phyloP scores from a whole-genome alignment of 2,888 invertebrate genomes.

The Exephanes ischioxanthus region DNA sequence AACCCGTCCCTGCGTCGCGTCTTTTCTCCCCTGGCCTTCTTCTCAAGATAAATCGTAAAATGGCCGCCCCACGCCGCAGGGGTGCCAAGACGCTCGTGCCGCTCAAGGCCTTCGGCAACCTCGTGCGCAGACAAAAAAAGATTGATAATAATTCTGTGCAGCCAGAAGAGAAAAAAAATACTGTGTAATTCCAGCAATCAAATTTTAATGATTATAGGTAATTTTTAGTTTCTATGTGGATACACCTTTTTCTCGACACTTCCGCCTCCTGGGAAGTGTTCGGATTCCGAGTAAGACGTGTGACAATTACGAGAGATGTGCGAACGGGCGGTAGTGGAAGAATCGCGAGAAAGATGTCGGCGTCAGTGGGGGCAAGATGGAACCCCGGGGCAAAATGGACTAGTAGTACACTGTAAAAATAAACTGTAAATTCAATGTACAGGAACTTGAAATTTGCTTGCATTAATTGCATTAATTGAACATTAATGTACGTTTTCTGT shows the following conservation, averaged over 20 bases:
- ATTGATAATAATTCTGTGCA: not conserved
- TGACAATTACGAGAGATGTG: slow-evolving; percentile 11
- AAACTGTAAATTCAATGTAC: no score
- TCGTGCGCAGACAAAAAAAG: slow-evolving; percentile 7
- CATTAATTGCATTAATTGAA: no score
- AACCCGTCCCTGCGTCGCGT: not conserved
- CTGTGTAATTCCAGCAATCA: no score
- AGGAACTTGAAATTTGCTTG: no score
- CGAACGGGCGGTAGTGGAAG: not conserved
- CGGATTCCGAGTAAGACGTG: not conserved
- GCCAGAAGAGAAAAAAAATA: no score
- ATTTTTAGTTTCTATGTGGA: not conserved
- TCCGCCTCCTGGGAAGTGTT: no score
- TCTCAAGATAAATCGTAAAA: slow-evolving; percentile 45
- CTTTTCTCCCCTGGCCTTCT: slow-evolving; percentile 29
- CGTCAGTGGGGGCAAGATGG: no score
- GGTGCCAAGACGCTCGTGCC: slow-evolving; percentile 25
- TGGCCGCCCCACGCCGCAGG: not conserved
- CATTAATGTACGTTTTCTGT: no score
- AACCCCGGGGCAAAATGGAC: no score
- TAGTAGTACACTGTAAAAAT: no score
- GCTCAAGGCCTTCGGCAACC: slow-evolving; percentile 1
- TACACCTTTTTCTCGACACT: not conserved
- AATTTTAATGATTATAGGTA: no score
- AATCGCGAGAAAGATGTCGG: not conserved